Base-by-base conservation (phyloP, 2,797 vertebrate species). In the Hyperoplus immaculatus region DNA sequence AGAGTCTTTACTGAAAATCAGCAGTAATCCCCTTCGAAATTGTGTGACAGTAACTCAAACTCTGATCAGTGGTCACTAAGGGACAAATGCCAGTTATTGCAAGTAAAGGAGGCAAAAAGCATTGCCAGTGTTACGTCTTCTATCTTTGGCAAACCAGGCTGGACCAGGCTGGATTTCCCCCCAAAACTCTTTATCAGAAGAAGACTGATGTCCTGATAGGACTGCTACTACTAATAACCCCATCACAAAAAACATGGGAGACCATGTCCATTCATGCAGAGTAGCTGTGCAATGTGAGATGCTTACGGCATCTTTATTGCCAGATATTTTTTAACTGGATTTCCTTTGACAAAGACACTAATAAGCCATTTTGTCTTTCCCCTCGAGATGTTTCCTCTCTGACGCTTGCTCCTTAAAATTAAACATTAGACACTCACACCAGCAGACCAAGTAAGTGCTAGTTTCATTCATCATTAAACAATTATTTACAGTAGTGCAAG, bases 121-220 rank as follows among this genome's bases (percentile, higher is more conserved):
- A 74, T 58, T 58, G 59, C 39, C 77, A 69, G 64, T 80, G 85
- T 68, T 81, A 64, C 18, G 59, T 67, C 53, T 66, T 82, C 45
- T 55, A 61, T 89, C 64, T 69, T 70, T 69, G 83, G 67, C 78
- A 63, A 84, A 78, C 29, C 29, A 29, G 77, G 29, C 83, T 56
- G 54, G 45, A 62, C 55, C 46, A 70, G 46, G 66, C 59, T 70
- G 71, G 87, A 83, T 82, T 85, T 88, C 43, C 64, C 62, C 18
- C 21, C 63, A 47, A 68, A 80, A 78, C 62, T 63, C 18, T 89
- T 84, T 79, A 90, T 87, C 72, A 65, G 80, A 80, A 58, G 50
- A 84, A 82, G 73, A 76, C 79, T 64, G 83, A 89, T 92, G 88
- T 85, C 80, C 85, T 70, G 84, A 90, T 88, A 87, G 53, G 68